These are phyloP conservation scores for Tauraco hartlaubi DNA, from an alignment of 2,797 vertebrate genomes.

Conservation along the genomic window DNA sequence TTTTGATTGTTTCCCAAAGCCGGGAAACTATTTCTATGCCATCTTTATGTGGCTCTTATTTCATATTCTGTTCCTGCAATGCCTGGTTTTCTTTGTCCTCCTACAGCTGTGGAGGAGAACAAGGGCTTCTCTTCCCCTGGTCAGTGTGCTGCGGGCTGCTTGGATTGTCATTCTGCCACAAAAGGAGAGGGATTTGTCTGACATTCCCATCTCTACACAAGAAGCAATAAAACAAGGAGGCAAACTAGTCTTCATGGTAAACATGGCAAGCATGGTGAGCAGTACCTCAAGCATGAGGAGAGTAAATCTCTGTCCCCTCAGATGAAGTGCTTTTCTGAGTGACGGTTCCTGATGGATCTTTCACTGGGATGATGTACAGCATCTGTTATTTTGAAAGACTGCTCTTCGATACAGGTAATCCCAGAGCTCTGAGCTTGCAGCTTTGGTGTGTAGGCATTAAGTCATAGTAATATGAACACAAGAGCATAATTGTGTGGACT, in stretches of 20 bases:
- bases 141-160: background rate
- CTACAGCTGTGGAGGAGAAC: background rate
- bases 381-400: background rate
- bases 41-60: background rate
- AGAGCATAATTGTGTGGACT: background rate
- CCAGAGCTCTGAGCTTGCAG: background rate
- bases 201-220: background rate
- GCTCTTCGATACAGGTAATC: background rate
- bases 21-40: background rate
- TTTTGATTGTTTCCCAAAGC: background rate
- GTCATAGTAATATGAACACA: background rate
- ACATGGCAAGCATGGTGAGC: background rate
- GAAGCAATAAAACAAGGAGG: background rate
- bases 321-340: background rate
- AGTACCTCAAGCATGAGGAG: background rate
- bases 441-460: background rate
- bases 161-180: background rate
- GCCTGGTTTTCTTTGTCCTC: background rate
- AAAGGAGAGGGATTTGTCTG: background rate
- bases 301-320: background rate
- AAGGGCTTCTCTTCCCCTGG: background rate
- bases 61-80: background rate
- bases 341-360: background rate
- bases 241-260: background rate
- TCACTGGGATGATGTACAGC: background rate